Evolutionary conservation across 1,140 invertebrate genomes (phyloP).

Genomic region (Tribolium castaneum): DNA sequence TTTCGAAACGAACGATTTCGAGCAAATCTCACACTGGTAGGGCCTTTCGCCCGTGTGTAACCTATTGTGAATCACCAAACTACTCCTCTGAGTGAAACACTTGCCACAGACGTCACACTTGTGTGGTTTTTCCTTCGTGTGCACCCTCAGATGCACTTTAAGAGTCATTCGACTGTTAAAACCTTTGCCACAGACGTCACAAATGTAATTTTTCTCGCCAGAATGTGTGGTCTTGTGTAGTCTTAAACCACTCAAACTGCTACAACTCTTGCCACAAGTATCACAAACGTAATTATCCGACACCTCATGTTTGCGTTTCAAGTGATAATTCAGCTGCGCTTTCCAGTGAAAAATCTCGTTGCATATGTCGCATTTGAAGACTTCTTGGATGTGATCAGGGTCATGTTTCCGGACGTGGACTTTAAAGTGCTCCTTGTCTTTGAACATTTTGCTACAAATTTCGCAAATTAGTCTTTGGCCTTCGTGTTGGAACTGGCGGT

Average conservation of each 20-base stretch:
- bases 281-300: conserved; percentile 34
- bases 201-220: conserved; percentile 45
- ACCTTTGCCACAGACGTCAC: conserved; percentile 50
- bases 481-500: neutral
- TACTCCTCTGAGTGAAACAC: conserved; percentile 75
- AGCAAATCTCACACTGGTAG: conserved; percentile 77
- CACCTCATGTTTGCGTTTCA: conserved; percentile 5
- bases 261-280: conserved; percentile 71
- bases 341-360: conserved; percentile 72
- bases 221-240: conserved; percentile 38
- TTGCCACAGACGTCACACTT: conserved; percentile 73
- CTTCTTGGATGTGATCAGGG: conserved; percentile 60
- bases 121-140: conserved; percentile 84
- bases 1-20: conserved; percentile 68
- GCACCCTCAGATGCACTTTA: conserved; percentile 77
- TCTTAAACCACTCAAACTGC: conserved; percentile 34
- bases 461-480: neutral
- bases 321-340: conserved; percentile 70
- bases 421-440: neutral
- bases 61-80: conserved; percentile 74
- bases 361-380: conserved; percentile 64
- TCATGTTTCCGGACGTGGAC: neutral
- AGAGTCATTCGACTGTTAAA: conserved; percentile 77
- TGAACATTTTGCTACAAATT: neutral
- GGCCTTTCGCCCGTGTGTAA: conserved; percentile 78